phyloP scores from a whole-genome alignment of 2,888 invertebrate genomes.

The Polylopha cassiicola region DNA sequence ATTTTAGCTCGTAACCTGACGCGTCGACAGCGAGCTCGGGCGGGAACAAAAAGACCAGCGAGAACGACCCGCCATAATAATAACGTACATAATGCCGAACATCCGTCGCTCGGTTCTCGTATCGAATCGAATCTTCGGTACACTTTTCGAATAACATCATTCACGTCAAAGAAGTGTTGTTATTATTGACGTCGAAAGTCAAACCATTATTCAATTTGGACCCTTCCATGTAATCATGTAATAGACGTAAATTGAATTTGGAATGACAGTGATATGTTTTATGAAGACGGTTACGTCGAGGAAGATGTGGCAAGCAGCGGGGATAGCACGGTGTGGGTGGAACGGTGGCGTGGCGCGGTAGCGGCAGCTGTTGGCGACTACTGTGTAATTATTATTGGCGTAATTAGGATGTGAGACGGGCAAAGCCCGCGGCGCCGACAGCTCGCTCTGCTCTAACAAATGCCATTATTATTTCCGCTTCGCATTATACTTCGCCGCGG shows the following conservation, averaged over 20 bases:
- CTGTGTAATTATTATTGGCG: constrained; percentile 73
- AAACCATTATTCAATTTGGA: constrained; percentile 2
- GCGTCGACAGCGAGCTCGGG: constrained; percentile 23
- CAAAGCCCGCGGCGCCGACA: constrained; percentile 62
- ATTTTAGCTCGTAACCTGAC: constrained; percentile 30
- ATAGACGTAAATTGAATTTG: constrained; percentile 3
- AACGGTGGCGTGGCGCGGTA: constrained; percentile 24
- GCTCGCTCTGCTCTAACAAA: constrained; percentile 56
- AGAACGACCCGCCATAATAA: constrained; percentile 13
- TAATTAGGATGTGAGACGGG: constrained; percentile 73
- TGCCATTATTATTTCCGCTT: constrained; percentile 73
- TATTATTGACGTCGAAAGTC: constrained; percentile 2
- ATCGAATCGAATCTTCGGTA: too few relatives aligned
- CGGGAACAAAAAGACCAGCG: constrained; percentile 20
- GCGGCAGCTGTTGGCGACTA: constrained; percentile 56
- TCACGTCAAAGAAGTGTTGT: neutral
- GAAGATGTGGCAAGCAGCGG: constrained; percentile 34
- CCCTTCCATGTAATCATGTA: neutral
- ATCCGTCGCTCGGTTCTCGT: constrained; percentile 6
- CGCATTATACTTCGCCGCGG: constrained; percentile 58
- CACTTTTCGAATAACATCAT: constrained; percentile 1
- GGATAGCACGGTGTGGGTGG: constrained; percentile 29
- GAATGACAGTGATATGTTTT: constrained; percentile 2
- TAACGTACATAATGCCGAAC: constrained; percentile 8
- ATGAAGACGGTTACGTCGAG: constrained; percentile 38